Evolutionary conservation across 2,888 invertebrate species (phyloP).

Genomic region (Marasmarcha lunaedactyla): DNA sequence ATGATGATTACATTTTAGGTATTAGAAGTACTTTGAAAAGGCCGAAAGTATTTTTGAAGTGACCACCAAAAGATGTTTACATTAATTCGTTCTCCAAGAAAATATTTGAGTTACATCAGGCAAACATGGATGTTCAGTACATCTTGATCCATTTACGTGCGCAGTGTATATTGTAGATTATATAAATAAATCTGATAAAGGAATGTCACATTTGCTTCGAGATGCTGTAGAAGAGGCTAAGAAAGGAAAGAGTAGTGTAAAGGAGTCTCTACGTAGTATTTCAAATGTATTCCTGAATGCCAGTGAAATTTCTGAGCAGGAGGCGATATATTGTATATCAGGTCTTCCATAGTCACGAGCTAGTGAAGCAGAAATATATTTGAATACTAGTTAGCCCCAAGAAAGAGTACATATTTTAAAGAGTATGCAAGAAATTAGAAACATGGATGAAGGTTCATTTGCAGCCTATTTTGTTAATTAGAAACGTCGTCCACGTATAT

Average conservation of each 20-base stretch:
- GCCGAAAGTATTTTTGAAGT: conserved; percentile 9
- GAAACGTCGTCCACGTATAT: no score
- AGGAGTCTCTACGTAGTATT: conserved; percentile 13
- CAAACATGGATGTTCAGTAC: conserved; percentile 34
- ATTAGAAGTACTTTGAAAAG: conserved; percentile 15
- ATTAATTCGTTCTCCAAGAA: conserved; percentile 17
- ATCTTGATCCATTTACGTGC: conserved; percentile 24
- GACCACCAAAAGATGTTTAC: conserved; percentile 10
- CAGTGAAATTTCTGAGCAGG: conserved; percentile 19
- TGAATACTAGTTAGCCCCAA: neutral
- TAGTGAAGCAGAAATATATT: conserved; percentile 1
- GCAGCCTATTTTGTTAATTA: conserved; percentile 14
- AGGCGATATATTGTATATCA: conserved; percentile 13
- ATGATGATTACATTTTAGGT: conserved; percentile 13
- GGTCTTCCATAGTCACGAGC: conserved; percentile 9
- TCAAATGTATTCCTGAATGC: conserved; percentile 16
- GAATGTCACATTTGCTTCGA: conserved; percentile 11
- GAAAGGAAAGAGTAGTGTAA: conserved; percentile 11
- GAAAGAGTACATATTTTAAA: conserved; percentile 4
- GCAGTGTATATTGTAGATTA: conserved; percentile 21
- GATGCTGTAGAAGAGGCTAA: conserved; percentile 18
- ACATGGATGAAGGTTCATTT: conserved; percentile 12
- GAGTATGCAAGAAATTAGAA: neutral
- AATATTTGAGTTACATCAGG: conserved; percentile 18
- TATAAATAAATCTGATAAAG: conserved; percentile 14